Conservation (phyloP, 2,888 invertebrate species). For the Ochlodes sylvanus region DNA sequence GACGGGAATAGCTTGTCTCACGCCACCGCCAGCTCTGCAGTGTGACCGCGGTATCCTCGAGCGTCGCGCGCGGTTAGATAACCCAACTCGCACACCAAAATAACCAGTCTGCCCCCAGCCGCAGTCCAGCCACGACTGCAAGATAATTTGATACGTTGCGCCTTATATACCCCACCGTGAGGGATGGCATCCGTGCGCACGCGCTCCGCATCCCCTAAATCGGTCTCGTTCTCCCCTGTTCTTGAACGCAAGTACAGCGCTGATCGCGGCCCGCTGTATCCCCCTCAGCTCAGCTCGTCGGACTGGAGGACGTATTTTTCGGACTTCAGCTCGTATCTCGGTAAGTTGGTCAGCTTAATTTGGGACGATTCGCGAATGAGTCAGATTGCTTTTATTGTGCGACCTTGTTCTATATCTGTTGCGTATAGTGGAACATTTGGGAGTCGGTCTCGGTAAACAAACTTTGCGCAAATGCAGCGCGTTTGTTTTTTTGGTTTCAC, state of each 20-base stretch:
- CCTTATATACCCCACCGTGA: conserved; percentile 73
- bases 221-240: conserved; percentile 87
- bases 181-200: conserved; percentile 86
- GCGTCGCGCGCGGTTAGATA: conserved; percentile 76
- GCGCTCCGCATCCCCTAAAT: conserved; percentile 87
- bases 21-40: conserved; percentile 71
- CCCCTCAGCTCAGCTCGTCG: conserved; percentile 67
- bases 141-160: conserved; percentile 58
- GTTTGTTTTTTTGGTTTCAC: conserved; percentile 40
- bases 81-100: conserved; percentile 72
- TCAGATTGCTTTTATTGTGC: conserved; percentile 71
- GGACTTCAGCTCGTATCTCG: conserved; percentile 81
- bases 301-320: conserved; percentile 81
- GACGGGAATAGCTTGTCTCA: conserved; percentile 83
- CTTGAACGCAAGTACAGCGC: conserved; percentile 85
- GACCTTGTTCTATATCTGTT: conserved; percentile 81
- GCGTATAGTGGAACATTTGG: conserved; percentile 76
- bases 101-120: conserved; percentile 79
- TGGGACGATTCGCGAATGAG: conserved; percentile 61
- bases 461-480: conserved; percentile 69
- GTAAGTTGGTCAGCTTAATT: conserved; percentile 64
- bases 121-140: conserved; percentile 79
- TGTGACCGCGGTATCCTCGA: conserved; percentile 79
- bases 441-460: conserved; percentile 69
- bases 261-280: conserved; percentile 66